Base-by-base conservation (phyloP, 2,888 invertebrate genomes). In the Daptonema setosum region DNA sequence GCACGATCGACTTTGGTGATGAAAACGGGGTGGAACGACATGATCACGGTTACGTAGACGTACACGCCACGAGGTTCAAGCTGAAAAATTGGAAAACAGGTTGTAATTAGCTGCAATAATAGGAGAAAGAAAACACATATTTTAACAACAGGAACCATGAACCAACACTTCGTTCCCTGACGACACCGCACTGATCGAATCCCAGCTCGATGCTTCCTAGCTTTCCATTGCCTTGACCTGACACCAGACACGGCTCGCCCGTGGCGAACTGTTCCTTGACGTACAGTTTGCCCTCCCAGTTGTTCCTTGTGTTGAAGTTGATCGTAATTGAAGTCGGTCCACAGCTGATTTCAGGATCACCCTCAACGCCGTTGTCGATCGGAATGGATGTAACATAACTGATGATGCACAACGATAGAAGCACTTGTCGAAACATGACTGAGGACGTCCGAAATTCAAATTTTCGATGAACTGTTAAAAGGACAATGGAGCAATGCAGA, bases 311-410 rank as follows among this genome's bases (percentile, higher is more conserved):
- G 63, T 70, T 70, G 64, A 69, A 70, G 61, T 68, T 69, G 57
- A 69, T 64, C 45, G 66, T 67, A 55, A 68, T 66, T 5, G 66
- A 65, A 17, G 62, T 64, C 54, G 69, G 64, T 11, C 68, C 69
- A 60, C 69, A 69, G 57, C 70, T 68, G 56, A 69, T 66, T 60
- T 70, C 68, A 8, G 69, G 69, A 58, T 69, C 69, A 28, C 68
- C 57, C 35, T 57, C 59, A 26, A 59, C 48, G 2, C 58, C 58
- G 58, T 58, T 58, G 51, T 58, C 56, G 51, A 58, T 56, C 17
- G 58, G 58, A 20, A 50, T 45, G 45, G n/a, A n/a, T n/a, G n/a
- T n/a, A n/a, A n/a, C n/a, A n/a, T n/a, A n/a, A n/a, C n/a, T n/a
- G n/a, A n/a, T n/a, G n/a, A n/a, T n/a, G n/a, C n/a, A n/a, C n/a